Percentiles rank a stretch among this genome's conserved stretches.
Conservation (phyloP, 2,888 invertebrate species). For the Mantis religiosa region DNA sequence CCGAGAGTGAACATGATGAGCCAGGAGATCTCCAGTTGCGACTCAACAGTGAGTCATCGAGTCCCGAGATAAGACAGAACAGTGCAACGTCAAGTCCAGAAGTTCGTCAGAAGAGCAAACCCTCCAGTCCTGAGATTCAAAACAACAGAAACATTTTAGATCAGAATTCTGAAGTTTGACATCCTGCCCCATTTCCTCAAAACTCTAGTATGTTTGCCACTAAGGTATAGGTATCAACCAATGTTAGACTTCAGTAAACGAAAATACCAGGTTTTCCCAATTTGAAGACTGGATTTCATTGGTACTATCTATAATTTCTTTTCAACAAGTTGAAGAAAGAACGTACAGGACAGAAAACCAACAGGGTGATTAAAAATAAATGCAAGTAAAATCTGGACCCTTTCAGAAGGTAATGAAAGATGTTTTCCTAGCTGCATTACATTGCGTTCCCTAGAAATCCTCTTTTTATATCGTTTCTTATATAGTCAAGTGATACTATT, state of each 20-base stretch:
- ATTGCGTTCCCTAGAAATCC: not conserved
- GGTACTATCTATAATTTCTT: not conserved
- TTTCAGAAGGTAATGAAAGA: not conserved
- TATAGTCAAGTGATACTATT: not conserved
- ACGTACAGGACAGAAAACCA: not conserved
- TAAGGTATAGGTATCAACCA: not conserved
- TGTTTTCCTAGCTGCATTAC: not conserved
- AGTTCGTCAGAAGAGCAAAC: not conserved
- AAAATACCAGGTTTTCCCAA: not conserved
- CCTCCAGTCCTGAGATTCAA: not conserved
- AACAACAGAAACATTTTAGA: not conserved
- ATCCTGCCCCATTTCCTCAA: not conserved
- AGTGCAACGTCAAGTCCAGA: not conserved
- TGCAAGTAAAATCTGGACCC: not conserved
- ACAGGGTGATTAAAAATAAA: not conserved
- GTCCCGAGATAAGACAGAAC: constrained; percentile 25
- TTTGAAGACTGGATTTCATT: not conserved
- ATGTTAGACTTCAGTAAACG: not conserved
- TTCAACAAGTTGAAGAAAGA: not conserved
- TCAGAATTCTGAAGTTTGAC: not conserved
- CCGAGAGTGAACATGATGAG: constrained; percentile 53
- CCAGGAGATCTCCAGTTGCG: constrained; percentile 36
- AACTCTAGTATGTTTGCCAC: not conserved
- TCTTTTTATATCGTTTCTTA: not conserved
- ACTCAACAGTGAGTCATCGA: constrained; percentile 29